Percentiles rank a stretch among this genome's conserved stretches.
phyloP scores from a whole-genome alignment of 2,113 vertebrate genomes.

The Odobenus rosmarus region DNA sequence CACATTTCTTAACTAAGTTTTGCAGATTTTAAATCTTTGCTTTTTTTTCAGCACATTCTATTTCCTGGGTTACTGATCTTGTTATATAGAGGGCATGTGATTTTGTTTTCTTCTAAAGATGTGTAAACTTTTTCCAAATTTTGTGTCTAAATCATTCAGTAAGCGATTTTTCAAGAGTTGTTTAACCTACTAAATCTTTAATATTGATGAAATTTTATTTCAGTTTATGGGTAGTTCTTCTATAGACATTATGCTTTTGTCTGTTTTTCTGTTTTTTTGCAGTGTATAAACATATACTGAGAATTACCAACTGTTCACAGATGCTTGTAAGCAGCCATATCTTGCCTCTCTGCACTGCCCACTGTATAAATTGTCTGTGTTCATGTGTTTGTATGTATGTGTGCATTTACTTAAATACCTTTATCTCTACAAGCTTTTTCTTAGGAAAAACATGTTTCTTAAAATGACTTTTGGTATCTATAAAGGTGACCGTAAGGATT shows the following conservation, averaged over 20 bases:
- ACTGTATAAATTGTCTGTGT: not conserved
- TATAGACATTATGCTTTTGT: not conserved
- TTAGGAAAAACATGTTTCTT: not conserved
- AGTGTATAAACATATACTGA: not conserved
- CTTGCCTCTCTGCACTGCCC: no score
- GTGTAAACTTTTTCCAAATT: not conserved
- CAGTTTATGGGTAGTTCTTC: not conserved
- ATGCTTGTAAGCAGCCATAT: not conserved
- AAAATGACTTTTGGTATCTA: not conserved
- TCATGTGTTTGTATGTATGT: not conserved
- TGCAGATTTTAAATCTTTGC: not conserved
- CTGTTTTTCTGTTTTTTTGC: not conserved
- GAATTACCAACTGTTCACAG: not conserved
- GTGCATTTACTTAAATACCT: not conserved
- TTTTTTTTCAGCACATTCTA: not conserved
- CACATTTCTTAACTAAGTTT: not conserved
- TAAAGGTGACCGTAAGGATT: not conserved
- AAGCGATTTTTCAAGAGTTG: not conserved
- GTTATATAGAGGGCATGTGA: not conserved
- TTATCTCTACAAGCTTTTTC: not conserved
- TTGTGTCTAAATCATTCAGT: not conserved
- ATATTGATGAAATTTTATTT: not conserved
- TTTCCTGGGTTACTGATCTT: not conserved
- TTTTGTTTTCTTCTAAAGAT: conserved; percentile 13
- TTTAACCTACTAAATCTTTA: not conserved